Evolutionary conservation across 2,113 vertebrate species (phyloP), one percentile per base, ranked within the genome.

Genomic region (Holacanthus passer): DNA sequence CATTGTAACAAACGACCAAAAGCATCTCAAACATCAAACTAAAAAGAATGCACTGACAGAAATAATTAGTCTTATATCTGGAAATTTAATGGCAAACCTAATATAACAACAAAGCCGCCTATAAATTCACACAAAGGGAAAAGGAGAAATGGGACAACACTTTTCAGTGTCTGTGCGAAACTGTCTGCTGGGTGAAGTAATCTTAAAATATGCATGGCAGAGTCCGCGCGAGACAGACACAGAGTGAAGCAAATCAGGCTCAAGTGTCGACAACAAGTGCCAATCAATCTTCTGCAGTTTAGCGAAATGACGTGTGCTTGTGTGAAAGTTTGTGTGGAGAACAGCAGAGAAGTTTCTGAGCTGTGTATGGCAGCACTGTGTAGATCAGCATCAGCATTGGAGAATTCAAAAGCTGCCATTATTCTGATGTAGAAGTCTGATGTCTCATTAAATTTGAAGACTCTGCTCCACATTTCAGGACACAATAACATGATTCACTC

Each of bases 161-260:
- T 56, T 14, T 48, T 63, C 4, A 65, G 66, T 11, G 27, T 43
- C 56, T 67, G 70, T 3, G 64, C 81, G 65, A 80, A 63, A 58
- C 48, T 37, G 53, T 77, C 65, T 58, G 45, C 60, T 2, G 59
- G 67, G 45, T 76, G 72, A 66, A 65, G 71, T 50, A 8, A 19
- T 60, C 27, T 37, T 81, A 58, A 77, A 89, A 83, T 74, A 77
- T 87, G 85, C 69, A 83, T 39, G n/a, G 31, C 72, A 43, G 60
- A 78, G 69, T 82, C 53, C 6, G 55, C 3, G 69, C 27, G 52
- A 55, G 64, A 64, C 81, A 73, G 75, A 78, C 27, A 60, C 3
- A 1, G 45, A 66, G 69, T 73, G 76, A 63, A 79, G 73, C 48
- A 75, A 84, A 81, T 80, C 62, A 74, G 39, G 41, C 62, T 60